A percentile compares a stretch with the other conserved stretches of the same genome.
These are phyloP conservation scores for Pangasius krempfi DNA, from an alignment of 2,797 vertebrate genomes.

Conservation along the genomic window DNA sequence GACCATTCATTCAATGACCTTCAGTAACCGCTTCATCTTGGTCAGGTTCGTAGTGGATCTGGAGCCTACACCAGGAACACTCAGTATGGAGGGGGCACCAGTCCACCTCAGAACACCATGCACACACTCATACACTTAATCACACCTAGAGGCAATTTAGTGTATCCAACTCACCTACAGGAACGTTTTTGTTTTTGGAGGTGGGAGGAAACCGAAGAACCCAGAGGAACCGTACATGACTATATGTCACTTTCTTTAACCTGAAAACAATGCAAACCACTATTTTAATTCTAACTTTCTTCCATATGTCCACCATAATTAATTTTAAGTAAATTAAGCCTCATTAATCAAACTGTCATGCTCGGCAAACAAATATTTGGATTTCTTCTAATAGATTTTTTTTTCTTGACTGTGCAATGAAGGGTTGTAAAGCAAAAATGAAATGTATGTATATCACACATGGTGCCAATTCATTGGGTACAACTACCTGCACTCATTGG, in stretches of 20 bases:
- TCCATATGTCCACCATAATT: background rate
- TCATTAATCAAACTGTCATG: no score
- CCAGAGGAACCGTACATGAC: background rate
- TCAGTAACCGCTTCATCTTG: background rate
- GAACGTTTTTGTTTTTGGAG: no score
- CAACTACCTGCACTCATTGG: background rate
- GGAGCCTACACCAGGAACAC: background rate
- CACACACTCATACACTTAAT: background rate
- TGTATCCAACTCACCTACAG: background rate
- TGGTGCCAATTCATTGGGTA: background rate
- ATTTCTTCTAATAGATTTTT: background rate
- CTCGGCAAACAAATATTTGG: no score
- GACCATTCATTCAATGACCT: background rate
- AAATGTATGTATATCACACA: background rate
- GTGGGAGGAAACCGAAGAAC: background rate
- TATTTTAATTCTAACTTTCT: background rate
- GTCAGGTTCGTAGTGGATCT: background rate
- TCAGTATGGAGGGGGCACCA: background rate
- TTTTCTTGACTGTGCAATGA: background rate
- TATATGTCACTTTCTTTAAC: background rate
- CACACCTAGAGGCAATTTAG: background rate
- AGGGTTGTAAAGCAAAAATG: background rate
- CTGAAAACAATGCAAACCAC: background rate
- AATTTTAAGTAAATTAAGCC: background rate
- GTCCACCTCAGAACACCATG: background rate